phyloP scores from a whole-genome alignment of 1,140 invertebrate species.

The Drosophila subobscura region DNA sequence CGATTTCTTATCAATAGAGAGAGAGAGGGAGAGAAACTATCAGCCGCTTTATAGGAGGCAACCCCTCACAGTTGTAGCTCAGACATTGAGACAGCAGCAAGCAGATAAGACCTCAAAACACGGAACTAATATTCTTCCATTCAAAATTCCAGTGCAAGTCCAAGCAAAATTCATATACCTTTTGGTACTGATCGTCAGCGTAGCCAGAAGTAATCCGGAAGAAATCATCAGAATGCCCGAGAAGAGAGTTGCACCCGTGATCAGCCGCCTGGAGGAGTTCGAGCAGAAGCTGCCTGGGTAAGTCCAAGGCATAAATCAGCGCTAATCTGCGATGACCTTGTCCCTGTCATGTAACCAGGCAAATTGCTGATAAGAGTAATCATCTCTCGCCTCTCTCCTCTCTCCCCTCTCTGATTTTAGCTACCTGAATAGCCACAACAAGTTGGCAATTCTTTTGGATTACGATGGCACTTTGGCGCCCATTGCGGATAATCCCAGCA shows the following conservation, averaged over 20 bases:
- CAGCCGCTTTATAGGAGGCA: slow-evolving; percentile 14
- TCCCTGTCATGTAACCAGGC: slow-evolving; percentile 59
- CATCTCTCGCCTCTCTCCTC: neutral
- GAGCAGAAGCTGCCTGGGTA: slow-evolving; percentile 68
- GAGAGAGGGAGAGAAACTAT: slow-evolving; percentile 7
- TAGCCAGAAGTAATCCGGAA: slow-evolving; percentile 18
- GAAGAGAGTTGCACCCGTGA: slow-evolving; percentile 63
- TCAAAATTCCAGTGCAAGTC: slow-evolving; percentile 42
- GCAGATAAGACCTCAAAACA: slow-evolving; percentile 22
- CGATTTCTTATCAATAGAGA: slow-evolving; percentile 34
- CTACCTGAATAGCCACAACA: slow-evolving; percentile 91
- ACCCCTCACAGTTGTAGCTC: slow-evolving; percentile 27
- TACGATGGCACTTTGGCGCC: slow-evolving; percentile 95
- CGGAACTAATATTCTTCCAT: slow-evolving; percentile 28
- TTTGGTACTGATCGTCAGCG: slow-evolving; percentile 18
- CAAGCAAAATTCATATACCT: neutral
- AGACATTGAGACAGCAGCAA: slow-evolving; percentile 30
- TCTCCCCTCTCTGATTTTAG: slow-evolving; percentile 82
- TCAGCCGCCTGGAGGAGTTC: slow-evolving; percentile 66
- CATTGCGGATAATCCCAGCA: slow-evolving; percentile 93
- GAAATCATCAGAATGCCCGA: slow-evolving; percentile 59
- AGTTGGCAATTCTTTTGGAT: slow-evolving; percentile 92
- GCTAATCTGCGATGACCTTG: slow-evolving; percentile 67
- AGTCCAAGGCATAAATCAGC: slow-evolving; percentile 27
- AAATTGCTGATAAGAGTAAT: slow-evolving; percentile 46